These are phyloP conservation scores for Probaryconus sp. DNA, from an alignment of 1,140 invertebrate genomes.

Conservation along the genomic window DNA sequence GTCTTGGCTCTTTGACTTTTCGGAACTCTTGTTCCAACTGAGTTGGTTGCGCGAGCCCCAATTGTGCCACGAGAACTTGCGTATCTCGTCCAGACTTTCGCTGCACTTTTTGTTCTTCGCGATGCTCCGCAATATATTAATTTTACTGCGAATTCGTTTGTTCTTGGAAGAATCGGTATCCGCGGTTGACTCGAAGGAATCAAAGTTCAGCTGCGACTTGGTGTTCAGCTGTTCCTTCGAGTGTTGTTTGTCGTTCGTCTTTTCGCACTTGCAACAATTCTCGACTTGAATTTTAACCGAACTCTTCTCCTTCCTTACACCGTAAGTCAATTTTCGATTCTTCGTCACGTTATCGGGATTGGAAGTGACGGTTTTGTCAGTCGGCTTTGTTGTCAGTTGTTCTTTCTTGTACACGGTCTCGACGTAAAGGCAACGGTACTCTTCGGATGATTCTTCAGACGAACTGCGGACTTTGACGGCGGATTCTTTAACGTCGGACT, in stretches of 20 bases:
- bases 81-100: conserved; percentile 29
- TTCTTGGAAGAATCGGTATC: no score
- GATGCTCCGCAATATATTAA: neutral
- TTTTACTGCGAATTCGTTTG: no score
- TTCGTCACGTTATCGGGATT: neutral
- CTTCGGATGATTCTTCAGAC: conserved; percentile 26
- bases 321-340: neutral
- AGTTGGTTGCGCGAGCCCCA: conserved; percentile 30
- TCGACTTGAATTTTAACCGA: conserved; percentile 70
- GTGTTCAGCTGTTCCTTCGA: conserved; percentile 29
- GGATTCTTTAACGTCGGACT: conserved; percentile 28
- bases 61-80: conserved; percentile 61
- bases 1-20: conserved; percentile 61
- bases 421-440: conserved; percentile 4
- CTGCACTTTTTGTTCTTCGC: conserved; percentile 22
- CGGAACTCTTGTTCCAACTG: conserved; percentile 45
- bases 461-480: conserved; percentile 30
- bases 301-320: no score
- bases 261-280: conserved; percentile 64
- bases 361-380: neutral
- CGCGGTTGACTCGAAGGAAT: conserved; percentile 3
- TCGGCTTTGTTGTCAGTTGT: conserved; percentile 16
- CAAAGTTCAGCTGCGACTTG: conserved; percentile 3
- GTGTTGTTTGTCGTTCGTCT: neutral
- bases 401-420: conserved; percentile 7